Percentiles rank a stretch among this genome's conserved stretches.
Conservation (phyloP, 2,888 invertebrate genomes). For the Plutella xylostella region DNA sequence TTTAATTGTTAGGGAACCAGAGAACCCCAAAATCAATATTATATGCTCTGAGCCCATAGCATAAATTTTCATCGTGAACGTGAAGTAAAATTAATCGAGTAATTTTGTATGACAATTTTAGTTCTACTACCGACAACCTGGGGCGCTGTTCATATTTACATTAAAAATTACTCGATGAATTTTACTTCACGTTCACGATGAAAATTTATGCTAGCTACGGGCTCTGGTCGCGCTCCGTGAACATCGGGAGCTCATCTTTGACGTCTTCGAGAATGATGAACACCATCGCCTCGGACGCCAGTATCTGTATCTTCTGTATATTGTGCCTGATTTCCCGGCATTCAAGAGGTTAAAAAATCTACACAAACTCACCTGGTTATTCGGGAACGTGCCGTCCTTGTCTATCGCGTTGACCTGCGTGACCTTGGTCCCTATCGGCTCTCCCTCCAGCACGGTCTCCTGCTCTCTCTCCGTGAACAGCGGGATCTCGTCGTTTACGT, state of each 20-base stretch:
- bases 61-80: no score
- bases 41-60: no score
- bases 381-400: constrained; percentile 94
- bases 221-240: constrained; percentile 95
- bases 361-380: constrained; percentile 84
- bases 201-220: no score
- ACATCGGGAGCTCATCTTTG: constrained; percentile 96
- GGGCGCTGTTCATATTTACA: no score
- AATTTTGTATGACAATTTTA: no score
- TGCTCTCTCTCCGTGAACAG: constrained; percentile 95
- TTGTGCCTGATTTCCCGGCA: no score
- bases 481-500: constrained; percentile 97
- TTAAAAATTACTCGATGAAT: no score
- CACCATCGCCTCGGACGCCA: constrained; percentile 94
- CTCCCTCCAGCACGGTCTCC: constrained; percentile 94
- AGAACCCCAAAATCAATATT: background rate
- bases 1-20: background rate
- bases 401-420: constrained; percentile 97
- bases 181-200: no score
- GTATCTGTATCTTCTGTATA: no score
- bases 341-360: no score
- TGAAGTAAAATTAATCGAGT: no score
- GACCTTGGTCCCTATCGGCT: constrained; percentile 94
- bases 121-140: no score
- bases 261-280: constrained; percentile 95